phyloP scores from a whole-genome alignment of 2,797 vertebrate genomes.

The Pygocentrus nattereri region DNA sequence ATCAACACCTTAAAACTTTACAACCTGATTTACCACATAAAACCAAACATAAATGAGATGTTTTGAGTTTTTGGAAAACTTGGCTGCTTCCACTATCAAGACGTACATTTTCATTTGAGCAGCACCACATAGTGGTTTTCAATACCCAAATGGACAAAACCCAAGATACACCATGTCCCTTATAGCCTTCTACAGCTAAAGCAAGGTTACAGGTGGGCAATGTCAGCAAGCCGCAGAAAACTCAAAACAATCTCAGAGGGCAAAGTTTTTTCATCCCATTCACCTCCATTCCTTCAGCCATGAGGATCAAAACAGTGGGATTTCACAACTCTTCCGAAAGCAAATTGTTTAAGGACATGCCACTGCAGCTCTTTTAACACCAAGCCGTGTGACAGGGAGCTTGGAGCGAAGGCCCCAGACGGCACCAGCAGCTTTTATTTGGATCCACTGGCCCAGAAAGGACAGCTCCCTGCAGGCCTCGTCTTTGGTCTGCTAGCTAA shows the following conservation, averaged over 20 bases:
- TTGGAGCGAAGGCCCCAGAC: conserved; percentile 61
- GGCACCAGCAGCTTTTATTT: conserved; percentile 62
- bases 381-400: conserved; percentile 20
- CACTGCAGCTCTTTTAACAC: conserved; percentile 61
- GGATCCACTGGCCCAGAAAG: conserved; percentile 77
- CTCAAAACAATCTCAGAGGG: neutral
- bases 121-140: no score
- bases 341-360: conserved; percentile 52
- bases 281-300: neutral
- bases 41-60: no score
- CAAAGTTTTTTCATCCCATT: neutral
- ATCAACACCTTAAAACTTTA: no score
- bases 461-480: conserved; percentile 69
- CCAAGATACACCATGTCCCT: neutral
- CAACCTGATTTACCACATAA: no score
- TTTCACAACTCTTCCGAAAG: conserved; percentile 46
- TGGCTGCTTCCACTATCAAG: no score
- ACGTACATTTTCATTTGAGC: no score
- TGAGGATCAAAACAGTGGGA: conserved; percentile 1
- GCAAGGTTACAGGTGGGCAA: neutral
- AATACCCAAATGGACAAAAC: neutral
- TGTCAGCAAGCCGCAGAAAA: neutral
- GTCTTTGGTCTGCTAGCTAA: conserved; percentile 72
- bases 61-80: no score
- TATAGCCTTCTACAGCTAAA: neutral